Base-by-base conservation (phyloP, 2,888 invertebrate species). In the Strigamia transsilvanica region DNA sequence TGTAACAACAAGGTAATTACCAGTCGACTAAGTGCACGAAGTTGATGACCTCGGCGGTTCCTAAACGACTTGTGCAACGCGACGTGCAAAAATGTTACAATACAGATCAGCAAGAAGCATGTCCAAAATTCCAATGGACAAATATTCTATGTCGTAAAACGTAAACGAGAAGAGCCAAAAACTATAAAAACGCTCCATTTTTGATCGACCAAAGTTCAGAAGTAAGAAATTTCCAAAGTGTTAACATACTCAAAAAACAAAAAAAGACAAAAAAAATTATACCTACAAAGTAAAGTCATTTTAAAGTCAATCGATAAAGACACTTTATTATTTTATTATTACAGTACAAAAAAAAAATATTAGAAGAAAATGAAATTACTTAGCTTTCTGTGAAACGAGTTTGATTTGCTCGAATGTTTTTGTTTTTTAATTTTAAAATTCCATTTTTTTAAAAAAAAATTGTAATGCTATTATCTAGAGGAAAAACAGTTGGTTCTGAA, bases 1-100 rank as follows among this genome's bases (percentile, higher is more conserved):
- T 61, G 61, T 61, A 61, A 61, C 23, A 61, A 61, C 61, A 61
- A 61, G 21, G 61, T 61, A 61, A 61, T 61, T 61, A 61, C 61
- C 61, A 38, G 61, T 61, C 18, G 18, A 21, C 61, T 21, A 21
- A 61, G 61, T 61, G 61, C 61, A n/a, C 51, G 18, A 61, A 61
- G 61, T 61, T 61, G 61, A 61, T 18, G 61, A 61, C 61, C 61
- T 61, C 18, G 18, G 61, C 10, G n/a, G 51, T 3, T 15, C 10
- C 42, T 10, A 61, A 61, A 61, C 21, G 23, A 61, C 61, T 61
- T 61, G 18, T 61, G 18, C 13, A 61, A 18, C 18, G 61, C 13
- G n/a, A 61, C 61, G 61, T 61, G 61, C 21, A 61, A 61, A 61
- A 23, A 61, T 61, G 61, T 61, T 18, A 61, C 61, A 61, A 21